Evolutionary conservation across 2,888 invertebrate genomes (phyloP).

Genomic region (Siphlonurus alternatus): DNA sequence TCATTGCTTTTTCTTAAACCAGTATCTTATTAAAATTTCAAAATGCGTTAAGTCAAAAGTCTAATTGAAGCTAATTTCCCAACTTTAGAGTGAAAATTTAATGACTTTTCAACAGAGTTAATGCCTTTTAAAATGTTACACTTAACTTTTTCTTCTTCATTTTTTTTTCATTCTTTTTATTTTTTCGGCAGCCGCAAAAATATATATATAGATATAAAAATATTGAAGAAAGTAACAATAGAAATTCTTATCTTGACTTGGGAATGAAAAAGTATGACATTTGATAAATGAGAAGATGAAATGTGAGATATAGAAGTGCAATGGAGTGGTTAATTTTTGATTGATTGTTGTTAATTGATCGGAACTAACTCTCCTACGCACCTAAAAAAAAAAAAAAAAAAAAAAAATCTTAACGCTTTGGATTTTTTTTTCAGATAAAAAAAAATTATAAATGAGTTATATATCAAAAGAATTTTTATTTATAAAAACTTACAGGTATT

Average conservation of each 20-base stretch:
- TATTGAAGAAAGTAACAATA: not conserved
- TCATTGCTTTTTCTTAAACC: not conserved
- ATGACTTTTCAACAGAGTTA: not conserved
- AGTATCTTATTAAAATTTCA: not conserved
- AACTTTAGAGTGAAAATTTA: not conserved
- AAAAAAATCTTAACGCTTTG: not conserved
- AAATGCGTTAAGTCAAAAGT: not conserved
- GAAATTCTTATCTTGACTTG: not conserved
- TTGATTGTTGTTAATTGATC: not conserved
- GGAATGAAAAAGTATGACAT: not conserved
- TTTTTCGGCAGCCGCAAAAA: too few species aligned
- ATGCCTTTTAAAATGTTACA: not conserved
- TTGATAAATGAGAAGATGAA: conserved; percentile 3
- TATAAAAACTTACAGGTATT: not conserved
- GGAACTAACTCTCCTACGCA: not conserved
- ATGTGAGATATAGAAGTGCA: conserved; percentile 2
- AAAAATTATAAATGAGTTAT: not conserved
- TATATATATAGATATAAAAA: not conserved
- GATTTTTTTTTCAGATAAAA: not conserved
- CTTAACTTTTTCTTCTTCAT: too few species aligned
- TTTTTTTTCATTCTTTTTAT: too few species aligned
- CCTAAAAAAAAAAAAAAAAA: not conserved
- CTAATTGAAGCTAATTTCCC: not conserved
- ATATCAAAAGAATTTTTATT: not conserved
- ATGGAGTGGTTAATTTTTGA: conserved; percentile 1